Evolutionary conservation across 2,888 invertebrate genomes (phyloP).

Genomic region (Furcula furcula): DNA sequence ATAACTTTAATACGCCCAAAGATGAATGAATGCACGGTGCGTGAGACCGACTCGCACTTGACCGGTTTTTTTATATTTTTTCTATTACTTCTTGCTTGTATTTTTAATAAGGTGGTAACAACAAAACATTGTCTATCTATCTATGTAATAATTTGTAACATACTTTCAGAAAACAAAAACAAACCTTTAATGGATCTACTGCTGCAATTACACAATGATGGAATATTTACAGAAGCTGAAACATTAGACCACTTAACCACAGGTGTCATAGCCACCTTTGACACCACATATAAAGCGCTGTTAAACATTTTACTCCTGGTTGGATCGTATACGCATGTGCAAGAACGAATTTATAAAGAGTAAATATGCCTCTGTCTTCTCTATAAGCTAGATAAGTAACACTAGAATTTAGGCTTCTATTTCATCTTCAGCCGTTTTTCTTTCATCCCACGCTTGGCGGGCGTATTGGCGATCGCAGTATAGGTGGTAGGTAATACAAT

Average conservation of each 20-base stretch:
- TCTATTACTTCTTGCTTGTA: no score
- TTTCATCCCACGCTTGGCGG: background rate
- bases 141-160: background rate
- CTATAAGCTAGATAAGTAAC: no score
- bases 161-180: slow-evolving; percentile 5
- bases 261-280: slow-evolving; percentile 8
- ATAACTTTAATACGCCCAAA: no score
- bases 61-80: no score
- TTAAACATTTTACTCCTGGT: slow-evolving; percentile 4
- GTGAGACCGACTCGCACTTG: no score
- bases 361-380: slow-evolving; percentile 3
- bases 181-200: slow-evolving; percentile 12
- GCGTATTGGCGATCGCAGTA: background rate
- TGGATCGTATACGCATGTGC: slow-evolving; percentile 8
- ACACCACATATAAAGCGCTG: slow-evolving; percentile 6
- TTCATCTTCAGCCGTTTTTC: background rate
- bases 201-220: slow-evolving; percentile 2
- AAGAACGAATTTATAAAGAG: slow-evolving; percentile 14
- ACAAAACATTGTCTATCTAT: no score
- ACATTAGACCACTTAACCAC: slow-evolving; percentile 14
- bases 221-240: slow-evolving; percentile 8
- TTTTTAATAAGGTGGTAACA: no score
- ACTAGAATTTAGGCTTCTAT: background rate
- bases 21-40: no score
- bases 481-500: no score